Evolutionary conservation across 2,797 vertebrate species (phyloP), one percentile per base, ranked within the genome.

Genomic region (Typhlichthys subterraneus): DNA sequence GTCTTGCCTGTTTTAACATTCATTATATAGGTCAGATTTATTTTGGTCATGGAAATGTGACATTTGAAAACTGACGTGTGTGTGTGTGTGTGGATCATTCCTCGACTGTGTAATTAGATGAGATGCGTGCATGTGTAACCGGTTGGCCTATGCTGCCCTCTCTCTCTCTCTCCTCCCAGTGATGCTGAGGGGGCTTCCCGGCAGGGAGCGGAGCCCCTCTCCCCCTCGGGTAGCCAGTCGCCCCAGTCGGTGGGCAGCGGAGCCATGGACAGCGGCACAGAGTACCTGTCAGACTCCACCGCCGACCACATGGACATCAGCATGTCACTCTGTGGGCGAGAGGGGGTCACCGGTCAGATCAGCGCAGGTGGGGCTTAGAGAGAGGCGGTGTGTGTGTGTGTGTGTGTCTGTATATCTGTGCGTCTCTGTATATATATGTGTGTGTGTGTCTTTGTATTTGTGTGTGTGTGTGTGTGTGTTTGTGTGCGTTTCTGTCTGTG

Each of bases 291-390:
- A 0, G 94, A 94, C 63, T 87, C 89, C 0, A 62, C 80, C 19
- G 71, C 67, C 0, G 93, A 92, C 65, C 53, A 57, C 2, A 80
- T 87, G 83, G 93, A 94, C 0, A 45, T 89, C 57, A 90, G 88
- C 9, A 89, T 99, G 84, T 99, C 97, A 0, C 93, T 99, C 45
- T 99, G 97, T 0, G 96, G 97, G 29, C 92, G 92, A 45, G 93
- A 94, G 57, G 91, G 87, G 0, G 89, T 91, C 75, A 93, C 85
- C 81, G 92, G 81, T 62, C 90, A 95, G 62, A 95, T 99, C 76
- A 94, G 94, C 8, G 85, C 68, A 49, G 95, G 89, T 89, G 38
- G 1, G 31, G 13, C 42, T 8, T 3, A 12, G 17, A 42, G 14
- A 19, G 13, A 29, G 45, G 6, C 50, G 9, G 19, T 52, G 53